A percentile compares a stretch with the other conserved stretches of the same genome.
These are phyloP conservation scores for Chloromyia formosa DNA, from an alignment of 2,888 invertebrate genomes.

Conservation along the genomic window DNA sequence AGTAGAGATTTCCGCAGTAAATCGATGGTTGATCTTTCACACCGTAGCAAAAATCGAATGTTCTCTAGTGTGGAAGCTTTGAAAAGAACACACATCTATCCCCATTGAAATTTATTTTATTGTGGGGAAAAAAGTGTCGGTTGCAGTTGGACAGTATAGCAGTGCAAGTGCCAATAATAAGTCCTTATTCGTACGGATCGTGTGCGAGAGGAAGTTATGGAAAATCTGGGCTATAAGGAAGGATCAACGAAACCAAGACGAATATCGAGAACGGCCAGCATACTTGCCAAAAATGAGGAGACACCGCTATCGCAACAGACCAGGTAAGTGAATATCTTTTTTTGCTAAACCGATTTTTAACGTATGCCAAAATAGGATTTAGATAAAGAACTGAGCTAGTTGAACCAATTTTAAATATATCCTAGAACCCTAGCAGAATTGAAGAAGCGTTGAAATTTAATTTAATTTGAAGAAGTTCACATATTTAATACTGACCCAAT, in stretches of 20 bases:
- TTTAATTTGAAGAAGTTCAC: no score
- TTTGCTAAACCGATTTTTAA: neutral
- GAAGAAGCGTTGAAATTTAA: neutral
- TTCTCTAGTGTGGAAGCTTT: no score
- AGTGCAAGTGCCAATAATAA: neutral
- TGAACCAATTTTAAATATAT: neutral
- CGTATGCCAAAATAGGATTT: neutral
- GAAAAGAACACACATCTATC: no score
- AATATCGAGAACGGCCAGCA: conserved; percentile 63
- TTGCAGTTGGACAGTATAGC: no score
- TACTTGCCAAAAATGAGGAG: conserved; percentile 63
- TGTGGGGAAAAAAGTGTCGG: no score
- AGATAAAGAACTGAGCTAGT: neutral
- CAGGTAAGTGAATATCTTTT: conserved; percentile 51
- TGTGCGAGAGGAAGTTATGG: conserved; percentile 61
- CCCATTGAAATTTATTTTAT: no score
- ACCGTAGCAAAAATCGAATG: no score
- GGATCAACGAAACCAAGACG: conserved; percentile 63
- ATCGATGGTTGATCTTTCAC: no score
- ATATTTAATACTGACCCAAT: no score
- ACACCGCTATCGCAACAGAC: conserved; percentile 62
- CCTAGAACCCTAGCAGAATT: neutral
- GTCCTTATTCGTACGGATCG: conserved; percentile 9
- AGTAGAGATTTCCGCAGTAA: no score
- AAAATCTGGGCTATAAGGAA: conserved; percentile 74